Evolutionary conservation across 2,888 invertebrate genomes (phyloP).

Genomic region (Escarpia spicata): DNA sequence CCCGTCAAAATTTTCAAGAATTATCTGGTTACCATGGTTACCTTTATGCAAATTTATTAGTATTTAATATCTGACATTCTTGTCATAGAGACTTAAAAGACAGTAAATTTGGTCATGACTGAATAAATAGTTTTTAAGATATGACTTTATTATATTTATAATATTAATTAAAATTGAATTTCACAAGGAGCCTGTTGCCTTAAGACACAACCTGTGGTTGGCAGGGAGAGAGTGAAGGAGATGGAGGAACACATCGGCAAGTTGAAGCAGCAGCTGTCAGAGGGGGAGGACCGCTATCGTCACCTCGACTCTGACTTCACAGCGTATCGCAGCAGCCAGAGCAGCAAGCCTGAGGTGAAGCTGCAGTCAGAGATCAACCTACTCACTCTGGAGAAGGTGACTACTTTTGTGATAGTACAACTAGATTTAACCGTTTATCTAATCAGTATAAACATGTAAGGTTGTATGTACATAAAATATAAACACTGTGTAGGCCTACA

Average conservation of each 20-base stretch:
- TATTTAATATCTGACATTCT: no score
- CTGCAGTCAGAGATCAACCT: slow-evolving; percentile 66
- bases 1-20: no score
- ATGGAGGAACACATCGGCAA: slow-evolving; percentile 58
- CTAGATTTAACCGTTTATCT: no score
- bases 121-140: no score
- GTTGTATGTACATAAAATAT: no score
- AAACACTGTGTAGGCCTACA: no score
- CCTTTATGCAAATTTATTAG: no score
- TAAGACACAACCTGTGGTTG: slow-evolving; percentile 24
- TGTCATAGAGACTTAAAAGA: no score
- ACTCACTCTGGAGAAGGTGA: slow-evolving; percentile 64
- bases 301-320: slow-evolving; percentile 60
- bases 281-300: slow-evolving; percentile 58
- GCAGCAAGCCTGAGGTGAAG: slow-evolving; percentile 61
- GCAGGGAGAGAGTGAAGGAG: slow-evolving; percentile 56
- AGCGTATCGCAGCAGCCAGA: slow-evolving; percentile 60
- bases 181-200: slow-evolving; percentile 23
- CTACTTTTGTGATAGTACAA: not conserved
- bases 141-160: no score
- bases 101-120: no score
- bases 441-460: no score
- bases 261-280: slow-evolving; percentile 59
- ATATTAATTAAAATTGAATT: not conserved
- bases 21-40: no score